Evolutionary conservation across 35 echinoderm and acorn worm genomes (phyloP), one percentile per base, ranked within the genome.

Genomic region (Ptychodera flava): DNA sequence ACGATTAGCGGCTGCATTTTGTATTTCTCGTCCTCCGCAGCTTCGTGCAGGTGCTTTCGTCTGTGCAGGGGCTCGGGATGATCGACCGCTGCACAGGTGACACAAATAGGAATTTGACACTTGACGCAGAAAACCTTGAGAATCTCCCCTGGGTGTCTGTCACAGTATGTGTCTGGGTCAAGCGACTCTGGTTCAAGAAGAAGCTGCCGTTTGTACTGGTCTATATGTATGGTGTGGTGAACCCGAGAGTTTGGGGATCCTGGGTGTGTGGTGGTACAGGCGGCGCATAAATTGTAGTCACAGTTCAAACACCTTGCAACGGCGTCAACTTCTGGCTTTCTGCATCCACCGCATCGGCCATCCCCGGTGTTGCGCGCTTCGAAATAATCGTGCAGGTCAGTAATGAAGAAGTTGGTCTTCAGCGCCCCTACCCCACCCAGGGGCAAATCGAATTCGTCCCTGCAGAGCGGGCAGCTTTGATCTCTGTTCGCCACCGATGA

Each of bases 361-460:
- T 64, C 45, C 45, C 76, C 35, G 15, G 34, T 53, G 30, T 88
- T 37, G 33, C 81, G 81, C 16, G 81, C 87, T 28, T 80, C 79
- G 33, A 88, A 32, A 33, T 88, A 81, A 76, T 88, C 87, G 14
- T 81, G 87, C 29, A 88, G 36, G 16, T 80, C 81, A 75, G 80
- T 38, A 0, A 88, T 78, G 1, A 88, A 35, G 37, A 88, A 88
- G 79, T 88, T 88, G 15, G 87, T 88, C 0, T 37, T 78, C 15
- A 88, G 79, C 28, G 79, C 78, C 28, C 30, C 12, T 16, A 88
- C 81, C 36, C 87, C 87, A 81, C 87, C 87, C 1, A 31, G 34
- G n/a, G 87, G 79, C 33, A 88, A 37, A 0, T 37, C 33, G 32
- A 88, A 31, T 22, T 1, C 27, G 0, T 78, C 82, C 33, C 87